Conservation (phyloP, 2,797 vertebrate species). For the Halcyon chelicuti region DNA sequence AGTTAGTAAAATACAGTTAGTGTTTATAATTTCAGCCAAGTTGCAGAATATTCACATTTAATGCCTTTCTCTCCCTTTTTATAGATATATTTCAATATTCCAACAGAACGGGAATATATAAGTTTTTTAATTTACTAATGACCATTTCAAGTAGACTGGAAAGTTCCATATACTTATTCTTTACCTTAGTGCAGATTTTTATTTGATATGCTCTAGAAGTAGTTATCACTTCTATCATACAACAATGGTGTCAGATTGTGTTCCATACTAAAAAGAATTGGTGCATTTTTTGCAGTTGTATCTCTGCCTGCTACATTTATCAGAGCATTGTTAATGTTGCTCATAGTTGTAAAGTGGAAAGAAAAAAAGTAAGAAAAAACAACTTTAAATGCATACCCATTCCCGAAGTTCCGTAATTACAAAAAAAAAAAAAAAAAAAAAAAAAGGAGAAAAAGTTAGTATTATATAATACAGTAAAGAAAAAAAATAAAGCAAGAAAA, state of each 20-base stretch:
- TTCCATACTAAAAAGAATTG: neutral
- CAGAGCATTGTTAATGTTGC: neutral
- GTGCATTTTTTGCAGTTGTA: neutral
- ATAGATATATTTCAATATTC: neutral
- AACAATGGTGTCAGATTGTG: neutral
- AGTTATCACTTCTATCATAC: neutral
- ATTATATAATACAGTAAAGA: neutral
- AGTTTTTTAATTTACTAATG: neutral
- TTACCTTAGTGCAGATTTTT: neutral
- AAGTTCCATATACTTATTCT: neutral
- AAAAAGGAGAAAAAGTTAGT: neutral
- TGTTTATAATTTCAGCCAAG: neutral
- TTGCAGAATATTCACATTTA: neutral
- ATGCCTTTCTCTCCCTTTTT: fast-evolving
- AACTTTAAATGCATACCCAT: neutral
- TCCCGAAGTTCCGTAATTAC: neutral
- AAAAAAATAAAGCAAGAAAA: neutral
- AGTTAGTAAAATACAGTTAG: neutral
- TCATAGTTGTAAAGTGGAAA: neutral
- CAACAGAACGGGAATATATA: fast-evolving
- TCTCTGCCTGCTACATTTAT: neutral
- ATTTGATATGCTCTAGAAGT: neutral
- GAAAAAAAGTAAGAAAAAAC: neutral
- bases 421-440: neutral
- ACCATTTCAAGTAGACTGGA: neutral